phyloP scores from a whole-genome alignment of 2,113 vertebrate genomes.

The Recurvirostra avosetta region DNA sequence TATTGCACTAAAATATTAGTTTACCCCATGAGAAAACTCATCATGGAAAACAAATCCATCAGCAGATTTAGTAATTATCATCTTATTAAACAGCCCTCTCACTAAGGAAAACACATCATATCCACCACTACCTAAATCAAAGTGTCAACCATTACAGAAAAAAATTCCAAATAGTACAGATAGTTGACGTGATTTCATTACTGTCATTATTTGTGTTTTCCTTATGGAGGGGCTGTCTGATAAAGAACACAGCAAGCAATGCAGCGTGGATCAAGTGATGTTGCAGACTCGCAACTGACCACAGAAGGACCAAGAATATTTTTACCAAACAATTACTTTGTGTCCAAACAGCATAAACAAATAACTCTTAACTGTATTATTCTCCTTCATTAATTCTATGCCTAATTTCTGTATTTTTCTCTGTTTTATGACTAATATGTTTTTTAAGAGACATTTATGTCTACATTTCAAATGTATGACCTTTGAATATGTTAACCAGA shows the following conservation, averaged over 20 bases:
- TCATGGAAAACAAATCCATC: background rate
- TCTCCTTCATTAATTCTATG: background rate
- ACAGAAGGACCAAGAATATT: background rate
- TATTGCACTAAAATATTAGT: background rate
- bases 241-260: background rate
- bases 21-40: background rate
- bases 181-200: background rate
- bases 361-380: background rate
- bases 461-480: background rate
- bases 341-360: background rate
- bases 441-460: background rate
- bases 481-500: background rate
- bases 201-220: background rate
- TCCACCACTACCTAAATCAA: background rate
- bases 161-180: background rate
- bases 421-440: background rate
- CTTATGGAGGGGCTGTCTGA: background rate
- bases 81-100: background rate
- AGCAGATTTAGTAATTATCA: background rate
- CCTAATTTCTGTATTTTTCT: background rate
- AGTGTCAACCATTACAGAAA: background rate
- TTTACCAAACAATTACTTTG: background rate
- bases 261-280: background rate
- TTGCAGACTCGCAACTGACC: background rate
- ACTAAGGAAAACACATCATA: background rate